Evolutionary conservation across 1,140 invertebrate genomes (phyloP).

Genomic region (Drosophila suzukii): DNA sequence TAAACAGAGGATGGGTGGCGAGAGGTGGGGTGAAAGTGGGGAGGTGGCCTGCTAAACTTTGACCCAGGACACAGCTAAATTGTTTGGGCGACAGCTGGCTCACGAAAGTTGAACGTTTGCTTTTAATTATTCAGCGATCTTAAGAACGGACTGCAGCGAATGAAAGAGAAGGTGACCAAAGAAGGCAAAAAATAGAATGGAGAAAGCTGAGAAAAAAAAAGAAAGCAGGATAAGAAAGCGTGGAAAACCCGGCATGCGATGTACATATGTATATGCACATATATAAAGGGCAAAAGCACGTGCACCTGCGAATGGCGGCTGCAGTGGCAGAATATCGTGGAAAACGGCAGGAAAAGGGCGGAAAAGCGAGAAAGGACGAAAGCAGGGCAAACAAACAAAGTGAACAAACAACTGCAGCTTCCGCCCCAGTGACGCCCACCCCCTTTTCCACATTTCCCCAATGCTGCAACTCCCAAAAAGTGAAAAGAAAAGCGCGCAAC

Average conservation of each 20-base stretch:
- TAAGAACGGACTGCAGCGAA: slow-evolving; percentile 20
- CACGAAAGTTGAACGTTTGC: slow-evolving; percentile 64
- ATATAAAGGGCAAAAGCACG: slow-evolving; percentile 22
- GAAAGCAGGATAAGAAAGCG: slow-evolving; percentile 5
- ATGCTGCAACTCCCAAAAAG: slow-evolving; percentile 5
- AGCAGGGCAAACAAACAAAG: slow-evolving; percentile 49
- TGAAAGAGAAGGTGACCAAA: slow-evolving; percentile 1
- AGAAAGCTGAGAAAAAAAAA: slow-evolving; percentile 1
- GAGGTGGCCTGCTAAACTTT: slow-evolving; percentile 69
- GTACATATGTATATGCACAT: neutral
- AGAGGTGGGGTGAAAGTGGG: neutral
- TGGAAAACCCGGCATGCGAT: slow-evolving; percentile 17
- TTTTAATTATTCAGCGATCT: slow-evolving; percentile 79
- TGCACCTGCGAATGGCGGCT: slow-evolving; percentile 5
- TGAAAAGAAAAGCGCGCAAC: slow-evolving; percentile 8
- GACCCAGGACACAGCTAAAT: slow-evolving; percentile 73
- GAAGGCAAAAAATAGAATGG: neutral
- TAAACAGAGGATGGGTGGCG: neutral
- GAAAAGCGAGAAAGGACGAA: slow-evolving; percentile 3
- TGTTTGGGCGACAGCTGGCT: slow-evolving; percentile 74
- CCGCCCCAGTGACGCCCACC: slow-evolving; percentile 41
- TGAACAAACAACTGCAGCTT: slow-evolving; percentile 63
- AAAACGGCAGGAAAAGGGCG: neutral
- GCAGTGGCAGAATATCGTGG: slow-evolving; percentile 27
- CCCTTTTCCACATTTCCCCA: neutral